Base-by-base conservation (phyloP, 2,797 vertebrate genomes). In the Acipenser oxyrinchus region DNA sequence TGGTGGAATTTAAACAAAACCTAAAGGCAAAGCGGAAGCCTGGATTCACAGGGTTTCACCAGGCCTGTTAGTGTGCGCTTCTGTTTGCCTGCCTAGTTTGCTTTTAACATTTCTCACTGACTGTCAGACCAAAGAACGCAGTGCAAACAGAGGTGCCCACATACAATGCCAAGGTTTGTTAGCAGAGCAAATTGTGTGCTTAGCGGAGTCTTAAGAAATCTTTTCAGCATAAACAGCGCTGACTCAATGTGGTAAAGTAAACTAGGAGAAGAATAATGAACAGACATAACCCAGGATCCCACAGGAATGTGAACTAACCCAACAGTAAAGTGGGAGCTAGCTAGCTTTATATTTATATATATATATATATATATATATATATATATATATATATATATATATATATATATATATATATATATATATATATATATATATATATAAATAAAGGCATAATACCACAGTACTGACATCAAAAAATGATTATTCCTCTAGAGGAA, bases 61-160 rank as follows among this genome's bases (percentile, higher is more conserved):
- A 50, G 50, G 53, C 59, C 66, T 63, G 67, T 68, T 15, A 71
- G 61, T 62, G 66, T 57, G 65, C 48, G 52, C 63, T 63, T 64
- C 51, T 53, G 51, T 72, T 76, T 76, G 74, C 68, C 64, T 66
- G 66, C 67, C 53, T 59, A 10, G 67, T 71, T 75, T 59, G 66
- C 67, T 55, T 72, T 64, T 60, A 37, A 74, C 71, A 70, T 76
- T 77, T 73, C 72, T 78, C 69, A 70, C 76, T 63, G 65, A 73
- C 70, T 75, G 73, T 72, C 74, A 80, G 68, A 64, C 70, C 61
- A 69, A 59, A 67, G 66, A 79, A 77, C 61, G 68, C 69, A 70
- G 66, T 70, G 69, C 70, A 79, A 78, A 79, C 69, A 76, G 64
- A 63, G 60, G 62, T 67, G 62, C 59, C 67, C 68, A 71, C 64